Conservation (phyloP, 1,140 invertebrate genomes). For the Phymorhynchus buccinoides region DNA sequence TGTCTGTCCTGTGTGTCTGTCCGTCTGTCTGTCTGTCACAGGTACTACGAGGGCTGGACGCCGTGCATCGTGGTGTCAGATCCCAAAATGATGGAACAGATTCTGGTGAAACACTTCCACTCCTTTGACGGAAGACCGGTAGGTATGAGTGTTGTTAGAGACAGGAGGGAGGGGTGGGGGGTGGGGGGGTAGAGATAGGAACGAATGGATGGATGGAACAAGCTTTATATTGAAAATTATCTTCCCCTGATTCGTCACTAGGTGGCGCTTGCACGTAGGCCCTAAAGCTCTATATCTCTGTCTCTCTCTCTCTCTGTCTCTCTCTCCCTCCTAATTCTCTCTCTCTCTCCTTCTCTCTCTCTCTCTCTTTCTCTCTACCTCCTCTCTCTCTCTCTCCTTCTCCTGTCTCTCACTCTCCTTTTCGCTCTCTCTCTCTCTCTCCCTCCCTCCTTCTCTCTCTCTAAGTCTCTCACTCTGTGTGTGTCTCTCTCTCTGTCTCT, state of each 20-base stretch:
- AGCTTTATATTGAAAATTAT: too few relatives aligned
- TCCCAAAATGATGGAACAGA: conserved; percentile 60
- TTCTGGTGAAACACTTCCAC: conserved; percentile 65
- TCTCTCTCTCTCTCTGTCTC: neutral
- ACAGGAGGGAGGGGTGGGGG: too few relatives aligned
- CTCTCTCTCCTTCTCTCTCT: conserved; percentile 16
- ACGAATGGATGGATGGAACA: too few relatives aligned
- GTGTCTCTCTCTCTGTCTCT: neutral
- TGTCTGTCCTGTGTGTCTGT: too few relatives aligned
- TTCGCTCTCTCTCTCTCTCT: neutral
- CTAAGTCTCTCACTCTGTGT: neutral
- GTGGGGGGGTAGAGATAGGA: too few relatives aligned
- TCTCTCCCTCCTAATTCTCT: neutral
- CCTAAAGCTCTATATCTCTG: too few relatives aligned
- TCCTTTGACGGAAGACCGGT: conserved; percentile 61
- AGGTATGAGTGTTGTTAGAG: conserved; percentile 2
- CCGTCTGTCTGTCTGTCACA: conserved; percentile 48
- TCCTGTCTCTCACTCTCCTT: neutral
- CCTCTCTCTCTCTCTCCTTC: neutral
- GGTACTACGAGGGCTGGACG: conserved; percentile 59
- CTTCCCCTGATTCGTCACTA: neutral
- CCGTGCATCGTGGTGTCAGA: conserved; percentile 64
- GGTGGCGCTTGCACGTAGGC: too few relatives aligned
- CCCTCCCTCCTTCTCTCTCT: neutral
- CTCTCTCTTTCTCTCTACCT: conserved; percentile 12